Conservation (phyloP, 53 echinoderm and acorn worm genomes). For the Patiria pectinifera region DNA sequence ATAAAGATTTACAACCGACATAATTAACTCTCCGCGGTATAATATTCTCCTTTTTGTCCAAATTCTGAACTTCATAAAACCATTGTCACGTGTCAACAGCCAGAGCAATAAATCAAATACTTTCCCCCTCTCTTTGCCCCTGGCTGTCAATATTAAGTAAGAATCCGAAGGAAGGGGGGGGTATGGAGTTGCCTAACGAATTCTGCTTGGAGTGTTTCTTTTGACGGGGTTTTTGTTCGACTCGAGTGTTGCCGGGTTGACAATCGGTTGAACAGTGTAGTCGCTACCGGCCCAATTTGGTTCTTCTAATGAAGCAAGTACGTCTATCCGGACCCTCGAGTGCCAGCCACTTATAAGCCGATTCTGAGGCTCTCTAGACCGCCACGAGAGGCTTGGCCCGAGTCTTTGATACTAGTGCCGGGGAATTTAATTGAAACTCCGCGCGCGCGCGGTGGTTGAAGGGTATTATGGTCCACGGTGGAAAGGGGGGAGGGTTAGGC, state of each 20-base stretch:
- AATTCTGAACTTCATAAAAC: background rate
- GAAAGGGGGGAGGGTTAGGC: background rate
- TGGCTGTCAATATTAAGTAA: conserved; percentile 23
- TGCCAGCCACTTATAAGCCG: conserved; percentile 38
- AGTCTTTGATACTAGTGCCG: conserved; percentile 47
- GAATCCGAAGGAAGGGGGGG: conserved; percentile 1
- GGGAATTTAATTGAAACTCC: conserved; percentile 55
- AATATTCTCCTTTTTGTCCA: background rate
- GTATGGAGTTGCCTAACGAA: conserved; percentile 6
- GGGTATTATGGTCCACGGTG: background rate
- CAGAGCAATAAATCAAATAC: conserved; percentile 40
- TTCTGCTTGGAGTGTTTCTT: conserved; percentile 25
- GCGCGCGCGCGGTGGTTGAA: conserved; percentile 5
- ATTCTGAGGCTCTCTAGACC: conserved; percentile 27
- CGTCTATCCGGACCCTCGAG: conserved; percentile 58
- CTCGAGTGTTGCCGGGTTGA: conserved; percentile 5
- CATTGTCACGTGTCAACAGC: background rate
- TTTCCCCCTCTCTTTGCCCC: background rate
- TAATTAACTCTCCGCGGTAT: conserved; percentile 3
- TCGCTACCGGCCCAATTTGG: conserved; percentile 39
- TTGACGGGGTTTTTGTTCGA: conserved; percentile 41
- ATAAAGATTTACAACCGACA: background rate
- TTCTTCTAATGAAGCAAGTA: conserved; percentile 42
- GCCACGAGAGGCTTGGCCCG: background rate
- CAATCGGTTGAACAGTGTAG: conserved; percentile 27